phyloP scores from a whole-genome alignment of 92 coral and sea anemone genomes.

The Porites cylindrica region DNA sequence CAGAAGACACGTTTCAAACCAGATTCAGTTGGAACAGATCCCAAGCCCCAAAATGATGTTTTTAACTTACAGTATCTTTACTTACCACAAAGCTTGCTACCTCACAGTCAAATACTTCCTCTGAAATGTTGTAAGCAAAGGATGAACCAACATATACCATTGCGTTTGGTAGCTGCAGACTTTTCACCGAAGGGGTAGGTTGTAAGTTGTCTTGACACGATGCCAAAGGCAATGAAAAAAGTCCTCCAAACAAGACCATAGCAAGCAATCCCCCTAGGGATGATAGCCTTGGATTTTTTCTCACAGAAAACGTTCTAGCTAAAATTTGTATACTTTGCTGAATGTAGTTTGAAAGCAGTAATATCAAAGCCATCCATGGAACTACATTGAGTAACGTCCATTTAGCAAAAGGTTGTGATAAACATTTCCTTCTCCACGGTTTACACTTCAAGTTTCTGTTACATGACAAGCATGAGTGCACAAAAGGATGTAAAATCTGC shows the following conservation, averaged over 20 bases:
- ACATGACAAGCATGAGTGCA: not conserved
- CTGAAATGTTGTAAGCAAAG: constrained; percentile 77
- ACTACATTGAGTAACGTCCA: not conserved
- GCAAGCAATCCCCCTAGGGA: not conserved
- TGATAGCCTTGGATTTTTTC: not conserved
- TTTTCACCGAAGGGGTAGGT: constrained; percentile 51
- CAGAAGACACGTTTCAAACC: too few species aligned
- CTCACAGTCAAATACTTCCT: constrained; percentile 75
- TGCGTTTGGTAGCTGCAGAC: constrained; percentile 49
- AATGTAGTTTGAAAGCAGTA: not conserved
- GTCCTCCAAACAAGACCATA: constrained; percentile 25
- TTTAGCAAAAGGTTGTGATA: not conserved
- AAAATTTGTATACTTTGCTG: not conserved
- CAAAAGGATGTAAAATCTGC: not conserved
- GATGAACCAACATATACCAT: constrained; percentile 74
- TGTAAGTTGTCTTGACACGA: constrained; percentile 42
- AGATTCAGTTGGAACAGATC: too few species aligned
- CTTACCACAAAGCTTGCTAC: constrained; percentile 89
- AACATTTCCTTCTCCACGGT: constrained; percentile 61
- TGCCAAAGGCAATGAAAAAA: constrained; percentile 9
- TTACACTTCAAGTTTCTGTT: constrained; percentile 39
- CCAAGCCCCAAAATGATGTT: not conserved
- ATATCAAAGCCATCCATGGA: not conserved
- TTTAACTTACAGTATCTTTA: not conserved
- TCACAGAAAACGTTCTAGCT: not conserved